A percentile compares a stretch with the other conserved stretches of the same genome.
Conservation (phyloP, 2,797 vertebrate genomes). For the Lates japonicus region DNA sequence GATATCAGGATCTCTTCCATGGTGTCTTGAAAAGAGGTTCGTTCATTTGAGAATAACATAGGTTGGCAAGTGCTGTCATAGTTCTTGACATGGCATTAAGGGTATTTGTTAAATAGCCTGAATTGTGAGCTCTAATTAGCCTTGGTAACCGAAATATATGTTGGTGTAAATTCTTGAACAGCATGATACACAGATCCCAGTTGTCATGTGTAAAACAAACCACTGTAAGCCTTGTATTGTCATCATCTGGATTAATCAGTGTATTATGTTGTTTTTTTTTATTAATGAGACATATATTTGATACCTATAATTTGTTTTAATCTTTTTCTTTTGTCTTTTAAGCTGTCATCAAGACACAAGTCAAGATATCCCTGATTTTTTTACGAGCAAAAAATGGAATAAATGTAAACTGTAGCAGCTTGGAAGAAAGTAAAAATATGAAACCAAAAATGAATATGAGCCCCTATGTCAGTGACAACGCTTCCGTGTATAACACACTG, state of each 20-base stretch:
- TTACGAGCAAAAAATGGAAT: constrained; percentile 75
- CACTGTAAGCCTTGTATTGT: constrained; percentile 60
- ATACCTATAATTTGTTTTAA: constrained; percentile 75
- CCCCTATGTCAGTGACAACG: constrained; percentile 1
- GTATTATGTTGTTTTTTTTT: constrained; percentile 52
- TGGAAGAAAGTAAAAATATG: constrained; percentile 72
- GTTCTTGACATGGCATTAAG: constrained; percentile 36
- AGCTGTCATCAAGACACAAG: constrained; percentile 65
- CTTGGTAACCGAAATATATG: constrained; percentile 60
- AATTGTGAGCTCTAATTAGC: constrained; percentile 43
- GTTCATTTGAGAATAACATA: constrained; percentile 39
- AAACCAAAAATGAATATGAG: constrained; percentile 30
- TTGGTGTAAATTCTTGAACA: constrained; percentile 44
- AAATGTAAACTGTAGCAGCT: too few species aligned
- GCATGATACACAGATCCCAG: constrained; percentile 39
- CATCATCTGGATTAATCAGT: constrained; percentile 54
- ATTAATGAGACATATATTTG: constrained; percentile 71
- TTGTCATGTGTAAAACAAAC: constrained; percentile 54
- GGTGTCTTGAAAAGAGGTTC: constrained; percentile 19
- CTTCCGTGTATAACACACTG: not conserved
- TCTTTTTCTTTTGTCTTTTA: constrained; percentile 76
- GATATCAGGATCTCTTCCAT: constrained; percentile 33
- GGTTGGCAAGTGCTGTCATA: too few species aligned
- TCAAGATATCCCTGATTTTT: constrained; percentile 67
- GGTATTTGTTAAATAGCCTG: constrained; percentile 31